These are phyloP conservation scores for Xiphydria camelus DNA, from an alignment of 2,888 invertebrate species.

Conservation along the genomic window DNA sequence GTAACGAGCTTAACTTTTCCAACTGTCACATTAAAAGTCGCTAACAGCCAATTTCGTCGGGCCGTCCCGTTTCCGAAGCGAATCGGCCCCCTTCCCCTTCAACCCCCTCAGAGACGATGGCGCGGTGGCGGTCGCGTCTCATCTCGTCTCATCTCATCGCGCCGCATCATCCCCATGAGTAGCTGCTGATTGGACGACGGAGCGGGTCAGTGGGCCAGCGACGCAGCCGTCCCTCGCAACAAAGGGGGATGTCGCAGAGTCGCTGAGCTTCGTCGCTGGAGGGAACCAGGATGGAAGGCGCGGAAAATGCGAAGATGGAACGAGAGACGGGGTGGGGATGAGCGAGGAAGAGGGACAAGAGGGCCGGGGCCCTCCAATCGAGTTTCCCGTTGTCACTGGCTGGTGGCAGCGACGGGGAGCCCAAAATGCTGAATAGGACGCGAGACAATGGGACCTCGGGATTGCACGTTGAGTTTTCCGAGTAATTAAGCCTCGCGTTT, in stretches of 20 bases:
- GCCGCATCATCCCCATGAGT: constrained; percentile 15
- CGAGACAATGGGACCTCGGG: constrained; percentile 22
- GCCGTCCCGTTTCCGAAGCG: constrained; percentile 13
- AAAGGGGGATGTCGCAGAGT: constrained; percentile 18
- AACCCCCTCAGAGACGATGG: no score
- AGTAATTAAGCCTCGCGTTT: constrained; percentile 25
- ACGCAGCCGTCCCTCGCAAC: background rate
- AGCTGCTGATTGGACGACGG: constrained; percentile 34
- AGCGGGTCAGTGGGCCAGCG: constrained; percentile 49
- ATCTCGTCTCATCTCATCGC: constrained; percentile 2
- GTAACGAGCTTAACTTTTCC: constrained; percentile 21
- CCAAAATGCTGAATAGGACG: constrained; percentile 18
- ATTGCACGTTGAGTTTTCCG: constrained; percentile 23
- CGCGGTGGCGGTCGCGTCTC: background rate
- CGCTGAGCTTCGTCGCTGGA: constrained; percentile 17
- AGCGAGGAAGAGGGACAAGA: background rate
- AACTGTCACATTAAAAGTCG: constrained; percentile 24
- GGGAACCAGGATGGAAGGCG: constrained; percentile 11
- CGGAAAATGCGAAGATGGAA: background rate
- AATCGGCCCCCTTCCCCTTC: background rate
- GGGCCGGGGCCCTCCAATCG: background rate
- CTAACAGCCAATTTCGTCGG: constrained; percentile 22
- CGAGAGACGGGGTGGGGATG: background rate
- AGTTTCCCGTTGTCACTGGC: constrained; percentile 2
- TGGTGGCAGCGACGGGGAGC: background rate